Base-by-base conservation (phyloP, 2,113 vertebrate species). In the Muntiacus muntjak region DNA sequence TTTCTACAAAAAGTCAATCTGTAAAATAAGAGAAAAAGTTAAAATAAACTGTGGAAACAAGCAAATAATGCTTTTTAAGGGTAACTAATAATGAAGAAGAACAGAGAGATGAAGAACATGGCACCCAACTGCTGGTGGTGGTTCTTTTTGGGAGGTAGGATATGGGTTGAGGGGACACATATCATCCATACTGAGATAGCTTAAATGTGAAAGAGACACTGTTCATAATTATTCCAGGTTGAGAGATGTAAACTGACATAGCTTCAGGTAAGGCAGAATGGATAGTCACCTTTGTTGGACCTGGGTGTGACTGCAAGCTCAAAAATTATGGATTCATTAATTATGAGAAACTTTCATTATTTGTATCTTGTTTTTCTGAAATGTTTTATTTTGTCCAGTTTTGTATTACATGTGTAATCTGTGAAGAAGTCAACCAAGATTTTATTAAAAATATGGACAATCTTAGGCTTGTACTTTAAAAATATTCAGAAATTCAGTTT, bases 31-130 rank as follows among this genome's bases (percentile, higher is more conserved):
- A 88, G n/a, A 19, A 81, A 74, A 94, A 30, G 16, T 90, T 79
- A 94, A 96, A 97, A 79, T 94, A 55, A 19, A 17, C 87, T 45
- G 14, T 36, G 23, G 40, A 67, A 97, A 92, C 13, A 94, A 87
- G 26, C 47, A 95, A 86, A 52, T 78, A 58, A 85, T 82, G 16
- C 6, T 92, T 79, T 98, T 50, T 30, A 60, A 90, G 62, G 55
- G 58, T 84, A 33, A 16, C 28, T 78, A 50, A 67, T 16, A 57
- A 26, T 28, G 13, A 81, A 40, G 36, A 81, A 10, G 33, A 82
- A 50, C 14, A 57, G 64, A 87, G 78, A 89, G 36, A n/a, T 47
- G 52, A 64, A 76, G 58, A 47, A 7, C 12, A 26, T 15, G 47
- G 6, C 16, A 50, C 30, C 2, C 12, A 52, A 3, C 25, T 26